Percentiles rank a stretch among this genome's conserved stretches.
Evolutionary conservation across 2,113 vertebrate genomes (phyloP).

Genomic region (Setophaga kirtlandii): DNA sequence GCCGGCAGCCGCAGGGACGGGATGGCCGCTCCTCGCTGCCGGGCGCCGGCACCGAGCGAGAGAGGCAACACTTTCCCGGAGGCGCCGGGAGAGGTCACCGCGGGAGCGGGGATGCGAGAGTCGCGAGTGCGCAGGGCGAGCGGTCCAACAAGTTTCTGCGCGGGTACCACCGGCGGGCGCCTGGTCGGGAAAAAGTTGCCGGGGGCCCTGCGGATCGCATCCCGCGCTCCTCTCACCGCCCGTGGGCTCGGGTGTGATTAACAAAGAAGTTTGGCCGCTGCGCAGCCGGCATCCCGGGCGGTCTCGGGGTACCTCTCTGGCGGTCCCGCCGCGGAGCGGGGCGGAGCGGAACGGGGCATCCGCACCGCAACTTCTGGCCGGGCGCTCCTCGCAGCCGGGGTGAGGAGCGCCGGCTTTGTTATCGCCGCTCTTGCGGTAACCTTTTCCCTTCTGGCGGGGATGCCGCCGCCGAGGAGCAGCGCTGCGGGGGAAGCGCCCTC

Average conservation of each 20-base stretch:
- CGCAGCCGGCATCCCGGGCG: background rate
- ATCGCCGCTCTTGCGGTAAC: background rate
- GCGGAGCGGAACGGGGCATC: background rate
- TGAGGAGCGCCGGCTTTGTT: background rate
- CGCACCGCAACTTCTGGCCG: background rate
- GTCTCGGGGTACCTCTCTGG: background rate
- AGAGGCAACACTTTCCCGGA: background rate
- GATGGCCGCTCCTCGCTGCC: background rate
- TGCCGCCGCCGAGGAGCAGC: background rate
- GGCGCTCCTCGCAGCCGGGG: background rate
- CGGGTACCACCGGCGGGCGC: background rate
- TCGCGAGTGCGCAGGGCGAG: background rate
- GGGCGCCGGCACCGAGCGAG: background rate
- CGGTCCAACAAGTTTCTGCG: constrained; percentile 71
- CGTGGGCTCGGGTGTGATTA: background rate
- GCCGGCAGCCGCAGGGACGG: background rate
- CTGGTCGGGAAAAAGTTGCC: constrained; percentile 44
- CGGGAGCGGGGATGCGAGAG: background rate
- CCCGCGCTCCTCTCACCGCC: background rate
- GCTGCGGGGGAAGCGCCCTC: background rate
- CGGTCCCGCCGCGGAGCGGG: background rate
- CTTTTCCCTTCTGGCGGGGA: background rate
- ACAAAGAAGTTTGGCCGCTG: constrained; percentile 63
- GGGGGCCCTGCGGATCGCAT: background rate
- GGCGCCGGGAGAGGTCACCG: background rate